phyloP scores from a whole-genome alignment of 2,797 vertebrate genomes.

The Cacajao melanocephalus region DNA sequence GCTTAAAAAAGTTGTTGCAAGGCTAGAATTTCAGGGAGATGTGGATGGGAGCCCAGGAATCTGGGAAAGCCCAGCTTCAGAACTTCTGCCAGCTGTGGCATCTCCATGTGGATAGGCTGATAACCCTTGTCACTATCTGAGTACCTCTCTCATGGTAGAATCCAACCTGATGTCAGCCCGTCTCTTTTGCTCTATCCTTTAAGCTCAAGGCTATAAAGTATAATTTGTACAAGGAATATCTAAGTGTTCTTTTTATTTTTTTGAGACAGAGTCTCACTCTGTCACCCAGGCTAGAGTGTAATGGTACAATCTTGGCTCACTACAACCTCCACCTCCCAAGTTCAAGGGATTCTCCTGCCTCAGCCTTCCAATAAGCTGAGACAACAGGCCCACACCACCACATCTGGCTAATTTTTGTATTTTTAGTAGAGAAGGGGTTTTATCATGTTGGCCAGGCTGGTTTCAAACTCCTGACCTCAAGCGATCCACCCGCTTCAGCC shows the following conservation, averaged over 20 bases:
- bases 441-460: too few species aligned
- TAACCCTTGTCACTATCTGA: not conserved
- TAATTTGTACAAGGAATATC: not conserved
- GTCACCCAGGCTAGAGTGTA: not conserved
- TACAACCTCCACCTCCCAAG: not conserved
- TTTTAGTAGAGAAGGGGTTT: not conserved
- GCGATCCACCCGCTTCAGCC: fast-evolving
- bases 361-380: not conserved
- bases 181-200: not conserved
- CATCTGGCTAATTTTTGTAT: not conserved
- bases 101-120: not conserved
- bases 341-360: not conserved
- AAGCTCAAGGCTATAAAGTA: not conserved
- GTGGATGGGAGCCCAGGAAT: not conserved
- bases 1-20: not conserved
- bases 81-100: not conserved
- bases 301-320: not conserved
- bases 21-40: not conserved
- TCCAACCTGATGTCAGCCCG: not conserved
- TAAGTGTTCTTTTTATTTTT: not conserved
- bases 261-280: not conserved
- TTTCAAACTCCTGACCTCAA: not conserved
- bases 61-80: not conserved
- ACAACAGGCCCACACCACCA: not conserved
- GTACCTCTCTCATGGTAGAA: not conserved